Percentiles rank a stretch among this genome's conserved stretches.
Evolutionary conservation across 2,797 vertebrate species (phyloP).

Genomic region (Anguilla anguilla): DNA sequence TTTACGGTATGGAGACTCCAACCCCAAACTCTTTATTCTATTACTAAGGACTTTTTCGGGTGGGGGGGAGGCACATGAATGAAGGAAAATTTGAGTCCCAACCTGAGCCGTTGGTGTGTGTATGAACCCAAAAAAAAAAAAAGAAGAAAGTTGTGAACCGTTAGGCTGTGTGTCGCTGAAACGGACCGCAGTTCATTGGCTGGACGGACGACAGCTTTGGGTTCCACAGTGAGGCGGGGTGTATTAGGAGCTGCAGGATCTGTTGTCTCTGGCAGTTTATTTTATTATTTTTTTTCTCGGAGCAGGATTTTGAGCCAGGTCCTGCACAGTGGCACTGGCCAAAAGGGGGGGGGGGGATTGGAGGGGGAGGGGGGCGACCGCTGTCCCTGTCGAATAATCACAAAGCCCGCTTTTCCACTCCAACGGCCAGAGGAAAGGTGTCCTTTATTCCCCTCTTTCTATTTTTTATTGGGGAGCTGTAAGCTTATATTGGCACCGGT

Average conservation of each 20-base stretch:
- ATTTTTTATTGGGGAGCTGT: constrained; percentile 45
- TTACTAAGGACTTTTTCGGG: no score
- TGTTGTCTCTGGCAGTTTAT: constrained; percentile 49
- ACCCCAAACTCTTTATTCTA: no score
- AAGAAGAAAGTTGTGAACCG: no score
- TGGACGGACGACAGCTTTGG: constrained; percentile 44
- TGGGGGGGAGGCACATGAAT: no score
- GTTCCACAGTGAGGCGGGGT: constrained; percentile 23
- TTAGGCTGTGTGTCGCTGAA: no score
- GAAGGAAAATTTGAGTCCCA: no score
- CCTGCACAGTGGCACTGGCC: constrained; percentile 32
- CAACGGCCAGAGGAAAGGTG: constrained; percentile 43
- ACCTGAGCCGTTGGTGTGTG: no score
- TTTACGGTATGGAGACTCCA: background rate
- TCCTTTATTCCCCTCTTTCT: constrained; percentile 10
- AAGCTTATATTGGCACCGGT: constrained; percentile 46
- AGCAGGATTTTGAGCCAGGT: constrained; percentile 51
- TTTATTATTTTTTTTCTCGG: constrained; percentile 54
- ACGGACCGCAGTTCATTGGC: constrained; percentile 14
- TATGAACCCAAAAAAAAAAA: no score
- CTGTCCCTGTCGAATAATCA: constrained; percentile 51
- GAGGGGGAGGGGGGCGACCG: constrained; percentile 41
- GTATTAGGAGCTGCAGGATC: constrained; percentile 46
- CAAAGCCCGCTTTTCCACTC: constrained; percentile 46
- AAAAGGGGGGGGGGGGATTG: constrained; percentile 46